Conservation (phyloP, 2,888 invertebrate species). For the Drosophila affinis region DNA sequence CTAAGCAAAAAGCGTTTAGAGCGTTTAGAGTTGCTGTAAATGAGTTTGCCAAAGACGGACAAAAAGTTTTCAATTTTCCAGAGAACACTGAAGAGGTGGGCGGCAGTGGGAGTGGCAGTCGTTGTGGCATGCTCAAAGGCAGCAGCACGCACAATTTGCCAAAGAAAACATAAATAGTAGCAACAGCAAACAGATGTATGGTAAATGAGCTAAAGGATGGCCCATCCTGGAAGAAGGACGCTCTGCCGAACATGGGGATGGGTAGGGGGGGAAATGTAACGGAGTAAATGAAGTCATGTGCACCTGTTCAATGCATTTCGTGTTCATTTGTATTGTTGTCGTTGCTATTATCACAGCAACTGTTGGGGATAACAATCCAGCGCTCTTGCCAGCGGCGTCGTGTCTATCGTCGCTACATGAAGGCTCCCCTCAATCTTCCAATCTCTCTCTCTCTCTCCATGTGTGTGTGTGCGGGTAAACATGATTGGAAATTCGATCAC, state of each 20-base stretch:
- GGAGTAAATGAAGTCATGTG: constrained; percentile 76
- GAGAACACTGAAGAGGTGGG: not conserved
- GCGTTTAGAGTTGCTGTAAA: constrained; percentile 39
- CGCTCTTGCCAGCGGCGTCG: constrained; percentile 63
- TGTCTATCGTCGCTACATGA: constrained; percentile 71
- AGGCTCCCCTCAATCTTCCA: constrained; percentile 17
- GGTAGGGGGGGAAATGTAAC: constrained; percentile 51
- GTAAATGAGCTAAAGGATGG: constrained; percentile 15
- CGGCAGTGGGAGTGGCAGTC: not conserved
- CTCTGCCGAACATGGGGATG: not conserved
- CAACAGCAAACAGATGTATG: constrained; percentile 58
- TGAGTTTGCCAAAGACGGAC: constrained; percentile 46
- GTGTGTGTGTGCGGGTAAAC: constrained; percentile 55
- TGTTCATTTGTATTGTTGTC: constrained; percentile 76
- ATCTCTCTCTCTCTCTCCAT: not conserved
- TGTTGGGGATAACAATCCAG: constrained; percentile 57
- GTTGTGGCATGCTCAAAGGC: constrained; percentile 4
- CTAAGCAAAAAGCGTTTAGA: constrained; percentile 30
- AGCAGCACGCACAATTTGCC: constrained; percentile 72
- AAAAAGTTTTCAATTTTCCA: constrained; percentile 47
- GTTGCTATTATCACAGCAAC: constrained; percentile 42
- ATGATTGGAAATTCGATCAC: constrained; percentile 79
- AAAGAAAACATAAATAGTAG: constrained; percentile 73
- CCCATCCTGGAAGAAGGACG: not conserved
- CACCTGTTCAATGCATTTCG: constrained; percentile 77